phyloP scores from a whole-genome alignment of 2,113 vertebrate species.

The Microtus ochrogaster region DNA sequence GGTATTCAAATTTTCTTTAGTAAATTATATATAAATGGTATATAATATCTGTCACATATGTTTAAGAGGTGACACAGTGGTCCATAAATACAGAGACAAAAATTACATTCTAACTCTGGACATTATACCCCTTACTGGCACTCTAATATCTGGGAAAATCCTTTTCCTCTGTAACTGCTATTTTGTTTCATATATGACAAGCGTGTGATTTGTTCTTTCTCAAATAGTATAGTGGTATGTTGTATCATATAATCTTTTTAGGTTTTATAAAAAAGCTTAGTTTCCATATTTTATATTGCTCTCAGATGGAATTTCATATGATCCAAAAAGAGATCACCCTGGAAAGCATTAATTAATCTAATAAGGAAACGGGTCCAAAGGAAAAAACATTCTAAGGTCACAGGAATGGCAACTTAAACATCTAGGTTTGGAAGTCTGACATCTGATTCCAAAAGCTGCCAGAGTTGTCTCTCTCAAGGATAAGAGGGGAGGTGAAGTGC shows the following conservation, averaged over 20 bases:
- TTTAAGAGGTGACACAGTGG: not conserved
- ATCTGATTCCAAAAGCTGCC: not conserved
- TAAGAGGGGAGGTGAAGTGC: not conserved
- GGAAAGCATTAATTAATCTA: not conserved
- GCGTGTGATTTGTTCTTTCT: not conserved
- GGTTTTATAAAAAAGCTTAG: constrained; percentile 39
- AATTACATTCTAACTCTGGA: not conserved
- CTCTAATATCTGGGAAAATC: not conserved
- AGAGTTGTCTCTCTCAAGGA: not conserved
- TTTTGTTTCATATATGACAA: constrained; percentile 23
- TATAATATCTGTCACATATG: not conserved
- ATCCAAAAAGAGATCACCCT: not conserved
- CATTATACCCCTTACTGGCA: not conserved
- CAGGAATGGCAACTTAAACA: not conserved
- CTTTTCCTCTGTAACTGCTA: not conserved
- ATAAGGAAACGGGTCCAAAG: not conserved
- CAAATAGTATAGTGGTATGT: not conserved
- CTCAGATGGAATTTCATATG: not conserved
- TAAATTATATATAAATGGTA: not conserved
- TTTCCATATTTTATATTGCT: not conserved
- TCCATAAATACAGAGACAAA: not conserved
- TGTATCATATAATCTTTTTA: not conserved
- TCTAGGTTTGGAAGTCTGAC: not conserved
- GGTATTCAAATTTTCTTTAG: not conserved
- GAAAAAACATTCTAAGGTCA: not conserved